A percentile compares a stretch with the other conserved stretches of the same genome.
Conservation (phyloP, 2,888 invertebrate species). For the Baronia brevicornis region DNA sequence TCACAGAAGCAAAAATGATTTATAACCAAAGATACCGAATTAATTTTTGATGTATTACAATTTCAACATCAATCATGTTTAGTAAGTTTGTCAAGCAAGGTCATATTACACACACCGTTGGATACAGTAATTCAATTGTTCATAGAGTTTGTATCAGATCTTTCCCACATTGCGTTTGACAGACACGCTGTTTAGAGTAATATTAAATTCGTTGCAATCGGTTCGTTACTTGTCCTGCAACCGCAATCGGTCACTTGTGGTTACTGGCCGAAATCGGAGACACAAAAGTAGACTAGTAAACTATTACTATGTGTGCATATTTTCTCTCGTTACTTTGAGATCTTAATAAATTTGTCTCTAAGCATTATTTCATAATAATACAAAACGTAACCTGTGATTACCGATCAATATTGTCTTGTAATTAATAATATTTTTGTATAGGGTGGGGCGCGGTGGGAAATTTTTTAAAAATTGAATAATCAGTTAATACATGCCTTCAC, state of each 20-base stretch:
- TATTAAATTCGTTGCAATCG: slow-evolving; percentile 19
- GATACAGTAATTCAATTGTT: slow-evolving; percentile 12
- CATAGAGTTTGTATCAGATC: slow-evolving; percentile 2
- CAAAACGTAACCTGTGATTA: too few species aligned
- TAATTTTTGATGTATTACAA: not conserved
- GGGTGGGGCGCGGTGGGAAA: too few species aligned
- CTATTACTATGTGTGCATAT: slow-evolving; percentile 4
- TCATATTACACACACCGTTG: slow-evolving; percentile 1
- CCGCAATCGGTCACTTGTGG: slow-evolving; percentile 25
- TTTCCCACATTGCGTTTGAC: slow-evolving; percentile 6
- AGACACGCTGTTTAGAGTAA: slow-evolving; percentile 11
- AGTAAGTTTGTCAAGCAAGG: slow-evolving; percentile 8
- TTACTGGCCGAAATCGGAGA: slow-evolving; percentile 24
- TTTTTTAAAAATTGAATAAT: too few species aligned
- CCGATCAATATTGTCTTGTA: too few species aligned
- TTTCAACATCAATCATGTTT: slow-evolving; percentile 1
- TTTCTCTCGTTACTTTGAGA: not conserved
- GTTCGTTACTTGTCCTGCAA: slow-evolving; percentile 23
- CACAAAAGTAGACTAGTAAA: slow-evolving; percentile 16
- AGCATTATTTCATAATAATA: too few species aligned
- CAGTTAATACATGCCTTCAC: too few species aligned
- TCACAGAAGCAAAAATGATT: too few species aligned
- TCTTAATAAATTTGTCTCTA: too few species aligned
- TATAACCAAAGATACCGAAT: too few species aligned
- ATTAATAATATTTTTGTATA: too few species aligned